These are phyloP conservation scores for Bombylius discolor DNA, from an alignment of 2,888 invertebrate species.

Conservation along the genomic window DNA sequence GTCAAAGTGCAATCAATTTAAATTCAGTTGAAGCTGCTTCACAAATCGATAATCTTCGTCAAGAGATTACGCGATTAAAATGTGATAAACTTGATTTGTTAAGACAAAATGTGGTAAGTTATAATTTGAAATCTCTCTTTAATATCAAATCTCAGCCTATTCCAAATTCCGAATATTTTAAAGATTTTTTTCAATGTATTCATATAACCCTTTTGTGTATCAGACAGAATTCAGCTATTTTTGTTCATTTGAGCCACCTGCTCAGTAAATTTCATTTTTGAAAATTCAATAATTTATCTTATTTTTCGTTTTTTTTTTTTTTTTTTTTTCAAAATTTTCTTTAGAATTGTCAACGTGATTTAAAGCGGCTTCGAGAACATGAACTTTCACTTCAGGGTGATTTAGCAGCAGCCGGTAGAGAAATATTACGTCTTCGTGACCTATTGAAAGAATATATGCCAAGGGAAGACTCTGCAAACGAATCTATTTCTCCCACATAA, in stretches of 20 bases:
- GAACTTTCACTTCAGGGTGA: conserved; percentile 79
- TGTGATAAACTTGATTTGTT: conserved; percentile 89
- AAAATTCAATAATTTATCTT: no score
- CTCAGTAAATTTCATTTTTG: no score
- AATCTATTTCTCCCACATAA: background rate
- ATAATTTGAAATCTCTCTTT: background rate
- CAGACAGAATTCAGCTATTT: background rate
- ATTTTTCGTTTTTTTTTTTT: background rate
- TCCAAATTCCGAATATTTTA: no score
- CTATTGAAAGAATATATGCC: conserved; percentile 56
- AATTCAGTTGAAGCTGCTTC: conserved; percentile 37
- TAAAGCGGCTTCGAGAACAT: conserved; percentile 80
- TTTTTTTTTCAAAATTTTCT: conserved; percentile 19
- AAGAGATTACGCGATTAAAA: conserved; percentile 84
- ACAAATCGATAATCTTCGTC: conserved; percentile 60
- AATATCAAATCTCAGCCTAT: no score
- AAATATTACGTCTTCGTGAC: conserved; percentile 66
- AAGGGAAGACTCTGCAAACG: conserved; percentile 14
- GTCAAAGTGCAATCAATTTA: conserved; percentile 42
- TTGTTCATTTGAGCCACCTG: background rate
- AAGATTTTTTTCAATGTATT: no score
- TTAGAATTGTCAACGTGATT: conserved; percentile 89
- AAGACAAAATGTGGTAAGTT: conserved; percentile 88
- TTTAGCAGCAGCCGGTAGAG: conserved; percentile 73
- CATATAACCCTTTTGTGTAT: background rate